Evolutionary conservation across 1,140 invertebrate genomes (phyloP).

Genomic region (Eriosoma lanigerum): DNA sequence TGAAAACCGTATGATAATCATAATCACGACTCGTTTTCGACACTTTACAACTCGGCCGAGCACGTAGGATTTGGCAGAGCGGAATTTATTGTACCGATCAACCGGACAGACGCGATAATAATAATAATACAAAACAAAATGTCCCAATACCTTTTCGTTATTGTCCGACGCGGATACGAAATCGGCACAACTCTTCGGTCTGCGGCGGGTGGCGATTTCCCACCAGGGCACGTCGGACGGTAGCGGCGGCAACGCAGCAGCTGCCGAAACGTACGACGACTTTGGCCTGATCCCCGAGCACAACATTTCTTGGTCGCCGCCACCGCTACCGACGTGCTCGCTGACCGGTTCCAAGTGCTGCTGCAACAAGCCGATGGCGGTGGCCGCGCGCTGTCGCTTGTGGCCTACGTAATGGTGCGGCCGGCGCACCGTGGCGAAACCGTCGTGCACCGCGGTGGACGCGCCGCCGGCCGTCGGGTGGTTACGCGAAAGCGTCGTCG

Average conservation of each 20-base stretch:
- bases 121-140: slow-evolving; percentile 1
- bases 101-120: too few species aligned
- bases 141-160: neutral
- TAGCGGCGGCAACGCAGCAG: slow-evolving; percentile 61
- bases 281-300: neutral
- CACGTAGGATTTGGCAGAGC: too few species aligned
- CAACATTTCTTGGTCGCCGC: neutral
- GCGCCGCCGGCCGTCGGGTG: neutral
- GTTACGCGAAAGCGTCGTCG: neutral
- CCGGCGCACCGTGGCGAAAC: slow-evolving; percentile 52
- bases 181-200: slow-evolving; percentile 66
- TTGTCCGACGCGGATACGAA: neutral
- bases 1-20: too few species aligned
- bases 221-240: slow-evolving; percentile 75
- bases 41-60: too few species aligned
- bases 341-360: slow-evolving; percentile 43
- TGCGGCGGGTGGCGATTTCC: slow-evolving; percentile 76
- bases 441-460: slow-evolving; percentile 50
- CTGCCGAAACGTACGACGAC: slow-evolving; percentile 57
- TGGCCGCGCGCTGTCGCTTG: slow-evolving; percentile 23
- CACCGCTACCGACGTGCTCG: slow-evolving; percentile 33
- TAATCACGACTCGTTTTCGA: too few species aligned
- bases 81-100: too few species aligned
- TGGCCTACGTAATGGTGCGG: slow-evolving; percentile 48
- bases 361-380: neutral